Evolutionary conservation across 2,888 invertebrate genomes (phyloP).

Genomic region (Trachelus tabidus): DNA sequence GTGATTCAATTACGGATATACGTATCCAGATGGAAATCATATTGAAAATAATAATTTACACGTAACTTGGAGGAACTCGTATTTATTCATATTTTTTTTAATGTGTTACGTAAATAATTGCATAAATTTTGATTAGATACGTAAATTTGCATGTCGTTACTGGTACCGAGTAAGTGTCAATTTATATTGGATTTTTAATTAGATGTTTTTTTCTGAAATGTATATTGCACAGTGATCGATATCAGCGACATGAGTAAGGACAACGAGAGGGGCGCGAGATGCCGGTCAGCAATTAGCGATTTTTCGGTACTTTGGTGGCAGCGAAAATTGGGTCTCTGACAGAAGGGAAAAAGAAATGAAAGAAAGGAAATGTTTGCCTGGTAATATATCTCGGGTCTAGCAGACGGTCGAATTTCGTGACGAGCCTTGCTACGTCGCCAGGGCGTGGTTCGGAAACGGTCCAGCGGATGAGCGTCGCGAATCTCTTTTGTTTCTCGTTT

Average conservation of each 20-base stretch:
- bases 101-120: neutral
- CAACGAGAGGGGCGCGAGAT: conserved; percentile 11
- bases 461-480: conserved; percentile 46
- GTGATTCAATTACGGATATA: neutral
- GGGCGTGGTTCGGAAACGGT: conserved; percentile 50
- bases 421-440: conserved; percentile 47
- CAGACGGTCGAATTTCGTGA: conserved; percentile 52
- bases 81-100: neutral
- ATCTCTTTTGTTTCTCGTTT: conserved; percentile 46
- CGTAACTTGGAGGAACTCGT: neutral
- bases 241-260: conserved; percentile 20
- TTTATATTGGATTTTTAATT: neutral
- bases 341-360: neutral
- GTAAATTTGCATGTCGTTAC: neutral
- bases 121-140: no score
- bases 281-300: conserved; percentile 20
- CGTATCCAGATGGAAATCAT: neutral
- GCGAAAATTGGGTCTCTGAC: neutral
- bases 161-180: neutral
- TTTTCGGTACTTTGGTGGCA: conserved; percentile 20
- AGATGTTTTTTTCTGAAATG: neutral
- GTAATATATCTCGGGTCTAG: conserved; percentile 19
- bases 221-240: neutral
- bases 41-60: neutral
- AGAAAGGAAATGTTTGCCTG: conserved; percentile 2